Percentiles rank a stretch among this genome's conserved stretches.
phyloP scores from a whole-genome alignment of 2,888 invertebrate species.

The Epinotia bilunana region DNA sequence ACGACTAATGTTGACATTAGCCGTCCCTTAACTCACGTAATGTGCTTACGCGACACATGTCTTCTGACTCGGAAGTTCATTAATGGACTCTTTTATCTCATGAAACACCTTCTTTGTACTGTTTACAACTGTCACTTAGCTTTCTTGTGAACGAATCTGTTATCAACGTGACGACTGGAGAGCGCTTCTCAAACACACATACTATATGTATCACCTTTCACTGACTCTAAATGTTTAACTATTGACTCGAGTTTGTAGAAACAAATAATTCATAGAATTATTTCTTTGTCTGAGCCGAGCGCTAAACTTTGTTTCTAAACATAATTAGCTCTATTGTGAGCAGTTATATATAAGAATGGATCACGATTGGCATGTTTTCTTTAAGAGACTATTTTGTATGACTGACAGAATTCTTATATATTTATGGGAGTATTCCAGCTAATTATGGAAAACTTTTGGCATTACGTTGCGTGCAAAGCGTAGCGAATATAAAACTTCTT shows the following conservation, averaged over 20 bases:
- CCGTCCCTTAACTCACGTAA: conserved; percentile 39
- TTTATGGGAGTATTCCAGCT: too few relatives aligned
- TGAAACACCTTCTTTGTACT: conserved; percentile 52
- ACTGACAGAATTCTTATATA: too few relatives aligned
- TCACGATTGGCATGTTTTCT: too few relatives aligned
- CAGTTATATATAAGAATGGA: too few relatives aligned
- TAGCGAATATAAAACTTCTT: neutral
- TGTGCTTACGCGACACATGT: conserved; percentile 45
- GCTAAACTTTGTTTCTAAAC: conserved; percentile 20
- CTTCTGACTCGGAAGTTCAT: conserved; percentile 47
- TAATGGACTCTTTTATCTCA: conserved; percentile 53
- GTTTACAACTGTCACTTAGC: conserved; percentile 60
- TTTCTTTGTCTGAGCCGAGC: conserved; percentile 31
- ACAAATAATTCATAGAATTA: conserved; percentile 49
- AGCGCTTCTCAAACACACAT: conserved; percentile 39
- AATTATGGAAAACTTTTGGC: too few relatives aligned
- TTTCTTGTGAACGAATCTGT: conserved; percentile 56
- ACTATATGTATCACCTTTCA: conserved; percentile 22
- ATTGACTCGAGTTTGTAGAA: conserved; percentile 48
- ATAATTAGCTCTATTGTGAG: conserved; percentile 4
- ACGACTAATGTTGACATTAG: conserved; percentile 47
- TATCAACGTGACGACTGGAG: conserved; percentile 53
- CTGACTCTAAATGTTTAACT: conserved; percentile 47
- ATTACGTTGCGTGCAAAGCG: too few relatives aligned
- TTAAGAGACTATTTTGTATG: too few relatives aligned